Evolutionary conservation across 2,113 vertebrate genomes (phyloP), one percentile per base, ranked within the genome.

Genomic region (Erinaceus europaeus): DNA sequence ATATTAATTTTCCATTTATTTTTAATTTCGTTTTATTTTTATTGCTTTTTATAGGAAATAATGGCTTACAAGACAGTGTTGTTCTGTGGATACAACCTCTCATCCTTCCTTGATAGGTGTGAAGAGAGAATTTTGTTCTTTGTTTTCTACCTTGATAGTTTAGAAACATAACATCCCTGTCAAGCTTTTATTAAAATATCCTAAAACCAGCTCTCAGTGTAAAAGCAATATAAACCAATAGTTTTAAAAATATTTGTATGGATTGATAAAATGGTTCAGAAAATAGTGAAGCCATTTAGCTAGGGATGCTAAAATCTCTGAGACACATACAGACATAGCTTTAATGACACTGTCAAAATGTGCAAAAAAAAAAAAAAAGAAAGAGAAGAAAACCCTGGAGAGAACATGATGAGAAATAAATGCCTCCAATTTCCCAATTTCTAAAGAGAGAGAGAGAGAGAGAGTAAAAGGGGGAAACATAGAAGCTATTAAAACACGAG

Each of bases 401-500:
- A 84, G 20, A 79, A 42, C 21, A 46, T 29, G 38, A n/a, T 81
- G 67, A 83, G 17, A 92, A 77, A 59, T 71, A 79, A 83, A 75
- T 59, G 36, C 23, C n/a, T 75, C 36, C 40, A 48, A 46, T 84
- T 62, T 79, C 55, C 57, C 20, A 53, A 71, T n/a, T n/a, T n/a
- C n/a, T n/a, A n/a, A n/a, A 90, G 32, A 42, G 62, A 57, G 55
- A 50, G 21, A 89, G 67, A 90, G 32, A 42, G 62, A 57, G 55
- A 50, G 21, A 89, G 67, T 68, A 36, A 73, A 90, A 74, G 34
- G 20, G 6, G 67, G 17, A 69, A 52, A 94, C 68, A 42, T 50
- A n/a, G 38, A 89, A 86, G 57, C 61, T 15, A 57, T 84, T 62
- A 76, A 92, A 92, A 72, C n/a, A 38, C 10, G 21, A 91, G 29